Evolutionary conservation across 2,888 invertebrate genomes (phyloP).

Genomic region (Anagyrus pseudococci): DNA sequence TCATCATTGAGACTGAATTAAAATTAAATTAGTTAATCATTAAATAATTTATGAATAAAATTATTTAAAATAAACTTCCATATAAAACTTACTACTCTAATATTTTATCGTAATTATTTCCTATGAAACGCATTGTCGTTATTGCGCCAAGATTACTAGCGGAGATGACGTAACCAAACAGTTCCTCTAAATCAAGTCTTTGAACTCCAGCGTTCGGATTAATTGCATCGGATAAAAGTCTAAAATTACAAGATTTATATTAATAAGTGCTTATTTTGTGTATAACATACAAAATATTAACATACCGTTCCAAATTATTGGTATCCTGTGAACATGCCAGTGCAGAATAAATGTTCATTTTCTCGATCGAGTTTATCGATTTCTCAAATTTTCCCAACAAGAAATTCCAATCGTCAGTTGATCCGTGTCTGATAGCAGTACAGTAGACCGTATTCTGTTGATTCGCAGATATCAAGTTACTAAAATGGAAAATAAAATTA

Average conservation of each 20-base stretch:
- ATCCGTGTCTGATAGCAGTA: conserved; percentile 72
- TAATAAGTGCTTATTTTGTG: not conserved
- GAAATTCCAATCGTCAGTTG: conserved; percentile 77
- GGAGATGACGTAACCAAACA: conserved; percentile 69
- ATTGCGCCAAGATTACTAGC: conserved; percentile 72
- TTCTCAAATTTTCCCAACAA: conserved; percentile 71
- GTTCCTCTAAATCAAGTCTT: conserved; percentile 71
- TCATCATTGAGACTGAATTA: too few relatives aligned
- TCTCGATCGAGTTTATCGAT: conserved; percentile 74
- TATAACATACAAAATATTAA: too few relatives aligned
- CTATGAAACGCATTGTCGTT: conserved; percentile 75
- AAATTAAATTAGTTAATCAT: too few relatives aligned
- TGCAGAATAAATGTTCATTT: conserved; percentile 69
- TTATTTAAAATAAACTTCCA: too few relatives aligned
- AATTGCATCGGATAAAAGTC: conserved; percentile 73
- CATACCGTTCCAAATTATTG: conserved; percentile 64
- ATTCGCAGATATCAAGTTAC: conserved; percentile 77
- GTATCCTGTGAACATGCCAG: conserved; percentile 73
- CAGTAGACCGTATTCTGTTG: conserved; percentile 77
- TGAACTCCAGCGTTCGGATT: conserved; percentile 67
- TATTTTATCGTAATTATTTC: conserved; percentile 70
- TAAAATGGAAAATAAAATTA: too few relatives aligned
- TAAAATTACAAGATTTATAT: conserved; percentile 20
- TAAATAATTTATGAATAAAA: too few relatives aligned
- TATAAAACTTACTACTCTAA: conserved; percentile 9